Percentiles rank a stretch among this genome's conserved stretches.
Evolutionary conservation across 1,140 invertebrate species (phyloP).

Genomic region (Bombus difficillimus): DNA sequence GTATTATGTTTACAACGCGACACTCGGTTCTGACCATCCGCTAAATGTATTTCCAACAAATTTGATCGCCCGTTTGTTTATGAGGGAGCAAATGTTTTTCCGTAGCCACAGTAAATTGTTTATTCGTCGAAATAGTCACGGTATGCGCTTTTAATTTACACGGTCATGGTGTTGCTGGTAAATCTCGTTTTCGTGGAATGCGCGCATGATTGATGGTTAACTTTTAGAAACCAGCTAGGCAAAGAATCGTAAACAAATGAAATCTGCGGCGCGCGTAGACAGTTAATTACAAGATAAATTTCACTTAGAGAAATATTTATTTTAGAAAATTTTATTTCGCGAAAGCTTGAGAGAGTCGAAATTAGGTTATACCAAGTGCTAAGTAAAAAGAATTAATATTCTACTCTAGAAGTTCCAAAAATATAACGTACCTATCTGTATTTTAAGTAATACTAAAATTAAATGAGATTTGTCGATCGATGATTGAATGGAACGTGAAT

Average conservation of each 20-base stretch:
- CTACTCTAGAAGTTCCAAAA: too few species aligned
- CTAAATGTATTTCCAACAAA: slow-evolving; percentile 56
- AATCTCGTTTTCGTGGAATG: slow-evolving; percentile 36
- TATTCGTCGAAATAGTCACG: slow-evolving; percentile 43
- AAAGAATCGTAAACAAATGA: not conserved
- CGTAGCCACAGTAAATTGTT: slow-evolving; percentile 57
- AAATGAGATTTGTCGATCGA: not conserved
- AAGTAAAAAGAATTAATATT: too few species aligned
- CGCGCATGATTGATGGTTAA: slow-evolving; percentile 4
- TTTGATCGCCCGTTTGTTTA: slow-evolving; percentile 64
- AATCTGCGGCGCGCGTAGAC: not conserved
- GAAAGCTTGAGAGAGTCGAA: not conserved
- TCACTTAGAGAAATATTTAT: not conserved
- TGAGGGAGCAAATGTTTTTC: slow-evolving; percentile 59
- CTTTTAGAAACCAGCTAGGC: slow-evolving; percentile 12
- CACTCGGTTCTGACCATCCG: not conserved
- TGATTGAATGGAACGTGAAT: not conserved
- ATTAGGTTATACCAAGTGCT: too few species aligned
- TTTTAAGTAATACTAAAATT: not conserved
- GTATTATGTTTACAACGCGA: not conserved
- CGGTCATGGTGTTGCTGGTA: slow-evolving; percentile 22
- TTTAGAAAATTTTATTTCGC: not conserved
- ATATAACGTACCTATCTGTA: not conserved
- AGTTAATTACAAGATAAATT: not conserved
- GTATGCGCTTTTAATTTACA: slow-evolving; percentile 61